These are phyloP conservation scores for Phyllostomus hastatus DNA, from an alignment of 2,113 vertebrate genomes.

Conservation along the genomic window DNA sequence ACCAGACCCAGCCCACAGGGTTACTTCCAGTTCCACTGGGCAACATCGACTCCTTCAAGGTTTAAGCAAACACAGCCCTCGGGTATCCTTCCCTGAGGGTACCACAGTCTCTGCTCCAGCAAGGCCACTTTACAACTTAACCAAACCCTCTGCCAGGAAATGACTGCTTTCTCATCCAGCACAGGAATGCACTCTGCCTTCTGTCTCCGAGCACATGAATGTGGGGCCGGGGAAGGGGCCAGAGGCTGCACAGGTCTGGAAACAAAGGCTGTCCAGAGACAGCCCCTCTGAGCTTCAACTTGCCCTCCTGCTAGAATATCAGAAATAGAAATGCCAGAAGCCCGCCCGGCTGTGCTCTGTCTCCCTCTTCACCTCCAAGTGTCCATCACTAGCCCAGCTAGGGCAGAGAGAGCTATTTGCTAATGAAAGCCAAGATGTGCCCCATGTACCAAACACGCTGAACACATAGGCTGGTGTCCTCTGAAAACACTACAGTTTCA, in stretches of 20 bases:
- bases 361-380: not conserved
- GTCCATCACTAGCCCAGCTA: not conserved
- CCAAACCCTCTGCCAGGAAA: constrained; percentile 79
- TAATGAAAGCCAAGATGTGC: not conserved
- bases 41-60: constrained; percentile 65
- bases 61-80: constrained; percentile 75
- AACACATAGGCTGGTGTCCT: not conserved
- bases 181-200: constrained; percentile 79
- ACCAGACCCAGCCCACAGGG: not conserved
- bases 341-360: not conserved
- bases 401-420: not conserved
- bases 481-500: not conserved
- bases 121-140: constrained; percentile 76
- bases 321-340: not conserved
- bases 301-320: not conserved
- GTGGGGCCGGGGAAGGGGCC: constrained; percentile 58
- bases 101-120: constrained; percentile 71
- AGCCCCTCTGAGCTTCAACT: not conserved
- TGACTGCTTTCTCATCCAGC: constrained; percentile 76
- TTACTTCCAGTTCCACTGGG: constrained; percentile 68
- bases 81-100: not conserved
- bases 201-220: constrained; percentile 65
- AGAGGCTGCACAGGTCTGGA: constrained; percentile 37
- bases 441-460: not conserved
- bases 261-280: not conserved